These are phyloP conservation scores for Dolichallabes microphthalmus DNA, from an alignment of 2,113 vertebrate genomes.

Conservation along the genomic window DNA sequence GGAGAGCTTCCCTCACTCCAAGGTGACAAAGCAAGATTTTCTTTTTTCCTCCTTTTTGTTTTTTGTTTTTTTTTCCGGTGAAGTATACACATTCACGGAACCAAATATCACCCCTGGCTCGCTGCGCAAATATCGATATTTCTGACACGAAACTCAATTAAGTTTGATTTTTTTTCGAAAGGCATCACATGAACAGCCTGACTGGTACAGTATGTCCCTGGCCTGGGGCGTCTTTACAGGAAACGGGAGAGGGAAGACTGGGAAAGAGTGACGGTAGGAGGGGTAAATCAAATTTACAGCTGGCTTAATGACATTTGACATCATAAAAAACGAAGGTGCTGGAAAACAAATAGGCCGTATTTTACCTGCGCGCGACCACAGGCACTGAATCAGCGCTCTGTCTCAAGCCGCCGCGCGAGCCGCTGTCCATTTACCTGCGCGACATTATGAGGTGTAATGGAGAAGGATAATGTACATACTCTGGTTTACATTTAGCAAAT, in stretches of 20 bases:
- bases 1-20: constrained; percentile 37
- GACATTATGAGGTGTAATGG: constrained; percentile 30
- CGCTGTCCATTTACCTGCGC: constrained; percentile 29
- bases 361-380: constrained; percentile 44
- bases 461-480: constrained; percentile 43
- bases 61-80: not conserved
- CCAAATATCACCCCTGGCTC: constrained; percentile 43
- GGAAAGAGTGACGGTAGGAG: constrained; percentile 26
- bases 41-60: not conserved
- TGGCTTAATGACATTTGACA: constrained; percentile 58
- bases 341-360: constrained; percentile 48
- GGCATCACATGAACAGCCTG: constrained; percentile 56
- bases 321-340: constrained; percentile 57
- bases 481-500: constrained; percentile 31
- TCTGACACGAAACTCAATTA: constrained; percentile 57
- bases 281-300: constrained; percentile 57
- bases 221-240: constrained; percentile 52
- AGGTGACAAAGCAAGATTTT: constrained; percentile 46
- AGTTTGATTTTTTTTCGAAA: constrained; percentile 64
- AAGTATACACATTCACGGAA: constrained; percentile 37
- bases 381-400: constrained; percentile 34
- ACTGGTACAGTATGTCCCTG: constrained; percentile 48
- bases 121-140: constrained; percentile 50
- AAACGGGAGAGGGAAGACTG: constrained; percentile 41
- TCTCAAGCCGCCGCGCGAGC: constrained; percentile 35